These are phyloP conservation scores for Mesoligia furuncula DNA, from an alignment of 2,888 invertebrate genomes.

Conservation along the genomic window DNA sequence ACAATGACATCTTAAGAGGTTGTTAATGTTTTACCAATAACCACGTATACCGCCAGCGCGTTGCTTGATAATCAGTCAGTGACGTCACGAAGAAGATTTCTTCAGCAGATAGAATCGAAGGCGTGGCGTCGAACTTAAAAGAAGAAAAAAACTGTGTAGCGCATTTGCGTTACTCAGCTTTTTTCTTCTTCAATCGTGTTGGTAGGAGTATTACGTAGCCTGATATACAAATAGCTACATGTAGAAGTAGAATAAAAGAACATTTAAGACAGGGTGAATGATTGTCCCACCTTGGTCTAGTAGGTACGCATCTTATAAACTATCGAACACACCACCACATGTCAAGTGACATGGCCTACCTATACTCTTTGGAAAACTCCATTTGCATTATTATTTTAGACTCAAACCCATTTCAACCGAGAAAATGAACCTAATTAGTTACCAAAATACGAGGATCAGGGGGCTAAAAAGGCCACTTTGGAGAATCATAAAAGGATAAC, in stretches of 20 bases:
- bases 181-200: neutral
- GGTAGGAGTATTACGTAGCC: neutral
- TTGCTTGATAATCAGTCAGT: slow-evolving; percentile 43
- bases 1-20: too few species aligned
- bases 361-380: neutral
- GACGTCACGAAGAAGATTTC: too few species aligned
- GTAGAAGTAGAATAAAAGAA: neutral
- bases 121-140: too few species aligned
- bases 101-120: too few species aligned
- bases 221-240: neutral
- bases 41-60: slow-evolving; percentile 27
- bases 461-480: too few species aligned
- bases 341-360: too few species aligned
- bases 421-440: neutral
- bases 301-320: neutral
- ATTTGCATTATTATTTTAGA: neutral
- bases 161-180: neutral
- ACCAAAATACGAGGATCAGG: too few species aligned
- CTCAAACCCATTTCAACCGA: neutral
- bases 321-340: neutral
- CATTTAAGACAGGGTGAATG: neutral
- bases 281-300: neutral
- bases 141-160: too few species aligned
- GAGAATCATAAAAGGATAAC: too few species aligned
- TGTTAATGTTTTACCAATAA: too few species aligned